Percentiles rank a stretch among this genome's conserved stretches.
Conservation (phyloP, 1,140 invertebrate genomes). For the Phymastichus coffea region DNA sequence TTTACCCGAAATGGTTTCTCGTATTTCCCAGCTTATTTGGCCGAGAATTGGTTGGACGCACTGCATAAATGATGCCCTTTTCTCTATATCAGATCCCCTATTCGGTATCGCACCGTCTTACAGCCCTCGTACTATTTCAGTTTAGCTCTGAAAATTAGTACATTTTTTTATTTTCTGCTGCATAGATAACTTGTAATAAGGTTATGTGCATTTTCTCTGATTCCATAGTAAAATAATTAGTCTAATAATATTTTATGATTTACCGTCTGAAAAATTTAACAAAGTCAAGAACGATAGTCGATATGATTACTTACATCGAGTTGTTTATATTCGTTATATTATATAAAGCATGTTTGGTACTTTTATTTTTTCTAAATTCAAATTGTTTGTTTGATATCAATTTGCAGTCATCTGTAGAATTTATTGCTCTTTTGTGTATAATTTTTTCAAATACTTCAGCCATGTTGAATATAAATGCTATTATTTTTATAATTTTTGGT, state of each 20-base stretch:
- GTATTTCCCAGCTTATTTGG: too few relatives aligned
- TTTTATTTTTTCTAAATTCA: neutral
- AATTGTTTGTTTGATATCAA: neutral
- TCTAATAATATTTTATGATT: neutral
- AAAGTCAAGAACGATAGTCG: neutral
- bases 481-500: neutral
- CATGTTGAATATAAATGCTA: neutral
- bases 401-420: neutral
- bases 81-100: too few relatives aligned
- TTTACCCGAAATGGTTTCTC: too few relatives aligned
- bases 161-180: neutral
- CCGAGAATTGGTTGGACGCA: too few relatives aligned
- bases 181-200: neutral
- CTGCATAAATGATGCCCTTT: too few relatives aligned
- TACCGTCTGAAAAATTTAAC: neutral
- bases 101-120: too few relatives aligned
- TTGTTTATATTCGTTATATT: neutral
- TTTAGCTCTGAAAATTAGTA: too few relatives aligned
- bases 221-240: neutral
- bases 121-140: too few relatives aligned
- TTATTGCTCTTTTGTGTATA: neutral
- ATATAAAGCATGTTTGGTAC: too few relatives aligned
- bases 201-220: neutral
- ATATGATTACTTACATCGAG: neutral
- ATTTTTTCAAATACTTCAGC: neutral